These are phyloP conservation scores for Ditylenchus weischeri DNA, from an alignment of 2,888 invertebrate genomes.

Conservation along the genomic window DNA sequence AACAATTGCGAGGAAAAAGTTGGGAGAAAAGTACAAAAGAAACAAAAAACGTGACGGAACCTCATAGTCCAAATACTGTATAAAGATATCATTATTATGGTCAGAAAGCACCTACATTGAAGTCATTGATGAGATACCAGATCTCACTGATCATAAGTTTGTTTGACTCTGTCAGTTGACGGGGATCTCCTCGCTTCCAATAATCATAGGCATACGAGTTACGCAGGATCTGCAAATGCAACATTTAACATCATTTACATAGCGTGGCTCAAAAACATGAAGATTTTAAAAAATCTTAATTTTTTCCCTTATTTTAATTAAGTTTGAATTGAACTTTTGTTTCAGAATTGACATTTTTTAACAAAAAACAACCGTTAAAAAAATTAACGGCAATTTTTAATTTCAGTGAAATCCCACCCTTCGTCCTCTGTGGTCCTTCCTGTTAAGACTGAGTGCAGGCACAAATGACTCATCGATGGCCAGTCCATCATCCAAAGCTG, in stretches of 20 bases:
- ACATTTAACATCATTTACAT: neutral
- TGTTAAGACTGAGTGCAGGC: conserved; percentile 35
- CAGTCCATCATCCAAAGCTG: conserved; percentile 44
- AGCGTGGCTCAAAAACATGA: too few relatives aligned
- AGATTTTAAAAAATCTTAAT: too few relatives aligned
- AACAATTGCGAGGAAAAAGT: too few relatives aligned
- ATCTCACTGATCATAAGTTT: conserved; percentile 39
- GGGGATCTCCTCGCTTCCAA: conserved; percentile 45
- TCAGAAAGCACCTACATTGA: conserved; percentile 38
- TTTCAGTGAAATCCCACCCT: conserved; percentile 26
- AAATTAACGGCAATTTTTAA: neutral
- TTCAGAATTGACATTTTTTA: too few relatives aligned
- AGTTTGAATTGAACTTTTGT: too few relatives aligned
- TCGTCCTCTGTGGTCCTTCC: conserved; percentile 47
- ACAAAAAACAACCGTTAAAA: neutral
- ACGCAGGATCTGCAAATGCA: conserved; percentile 34
- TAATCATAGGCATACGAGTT: conserved; percentile 56
- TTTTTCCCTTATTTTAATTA: too few relatives aligned
- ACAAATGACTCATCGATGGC: conserved; percentile 46
- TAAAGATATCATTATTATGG: too few relatives aligned
- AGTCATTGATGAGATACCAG: conserved; percentile 51
- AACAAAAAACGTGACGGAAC: too few relatives aligned
- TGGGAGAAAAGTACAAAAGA: too few relatives aligned
- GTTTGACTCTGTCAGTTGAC: conserved; percentile 39
- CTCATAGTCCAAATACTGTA: too few relatives aligned